phyloP scores from a whole-genome alignment of 2,888 invertebrate genomes.

The Bellardia bayeri region DNA sequence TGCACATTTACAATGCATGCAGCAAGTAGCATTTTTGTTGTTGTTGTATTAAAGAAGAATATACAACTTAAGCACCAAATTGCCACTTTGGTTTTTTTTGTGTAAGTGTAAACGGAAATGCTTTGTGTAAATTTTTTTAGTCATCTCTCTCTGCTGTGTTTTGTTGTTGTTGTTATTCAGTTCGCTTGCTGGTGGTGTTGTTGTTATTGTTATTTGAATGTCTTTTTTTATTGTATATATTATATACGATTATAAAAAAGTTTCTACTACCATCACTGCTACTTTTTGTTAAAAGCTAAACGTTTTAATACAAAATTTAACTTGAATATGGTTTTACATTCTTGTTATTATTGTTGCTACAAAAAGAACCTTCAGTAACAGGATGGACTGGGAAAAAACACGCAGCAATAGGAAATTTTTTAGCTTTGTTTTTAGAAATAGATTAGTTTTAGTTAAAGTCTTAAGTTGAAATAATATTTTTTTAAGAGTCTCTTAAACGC shows the following conservation, averaged over 20 bases:
- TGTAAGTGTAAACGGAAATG: slow-evolving; percentile 71
- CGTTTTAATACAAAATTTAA: slow-evolving; percentile 70
- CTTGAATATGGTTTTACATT: slow-evolving; percentile 44
- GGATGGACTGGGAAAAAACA: neutral
- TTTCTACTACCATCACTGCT: neutral
- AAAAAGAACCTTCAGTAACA: slow-evolving; percentile 40
- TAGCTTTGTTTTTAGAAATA: neutral
- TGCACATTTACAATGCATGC: slow-evolving; percentile 71
- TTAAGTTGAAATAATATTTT: neutral
- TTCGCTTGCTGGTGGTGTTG: neutral
- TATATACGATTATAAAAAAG: slow-evolving; percentile 27
- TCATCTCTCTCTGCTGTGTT: slow-evolving; percentile 5
- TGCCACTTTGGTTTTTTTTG: slow-evolving; percentile 69
- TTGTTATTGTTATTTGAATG: slow-evolving; percentile 33
- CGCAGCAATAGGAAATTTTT: neutral
- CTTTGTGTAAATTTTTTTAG: slow-evolving; percentile 60
- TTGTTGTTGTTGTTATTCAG: neutral
- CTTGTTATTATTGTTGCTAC: slow-evolving; percentile 20
- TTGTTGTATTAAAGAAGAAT: slow-evolving; percentile 59
- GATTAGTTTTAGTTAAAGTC: neutral
- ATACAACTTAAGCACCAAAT: slow-evolving; percentile 71
- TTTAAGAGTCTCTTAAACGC: no score
- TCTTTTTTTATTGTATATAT: slow-evolving; percentile 51
- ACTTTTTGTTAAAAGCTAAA: slow-evolving; percentile 60
- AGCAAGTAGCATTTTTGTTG: slow-evolving; percentile 53